Percentiles rank a stretch among this genome's conserved stretches.
phyloP scores from a whole-genome alignment of 1,140 invertebrate species.

The Helicoverpa armigera region DNA sequence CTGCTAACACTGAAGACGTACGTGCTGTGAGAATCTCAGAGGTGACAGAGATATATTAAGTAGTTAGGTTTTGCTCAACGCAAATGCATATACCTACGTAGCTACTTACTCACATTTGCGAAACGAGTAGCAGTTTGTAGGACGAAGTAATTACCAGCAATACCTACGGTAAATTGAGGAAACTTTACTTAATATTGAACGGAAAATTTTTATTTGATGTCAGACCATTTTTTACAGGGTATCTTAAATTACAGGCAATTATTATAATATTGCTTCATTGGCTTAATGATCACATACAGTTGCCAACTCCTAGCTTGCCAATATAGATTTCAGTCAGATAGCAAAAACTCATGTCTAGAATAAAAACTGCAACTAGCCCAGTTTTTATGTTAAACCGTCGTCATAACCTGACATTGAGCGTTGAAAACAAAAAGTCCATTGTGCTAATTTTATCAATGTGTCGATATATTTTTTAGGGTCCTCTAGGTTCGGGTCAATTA shows the following conservation, averaged over 20 bases:
- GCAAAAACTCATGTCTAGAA: not conserved
- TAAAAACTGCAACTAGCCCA: too few relatives aligned
- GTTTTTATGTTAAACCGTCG: too few relatives aligned
- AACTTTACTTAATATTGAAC: conserved; percentile 33
- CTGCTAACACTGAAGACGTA: conserved; percentile 38
- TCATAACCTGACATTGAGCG: too few relatives aligned
- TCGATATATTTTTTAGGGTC: too few relatives aligned
- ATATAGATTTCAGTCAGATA: too few relatives aligned
- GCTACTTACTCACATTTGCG: not conserved
- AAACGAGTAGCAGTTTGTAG: not conserved
- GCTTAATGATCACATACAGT: conserved; percentile 4
- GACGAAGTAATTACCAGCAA: conserved; percentile 30
- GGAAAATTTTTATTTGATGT: conserved; percentile 40
- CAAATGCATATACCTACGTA: not conserved
- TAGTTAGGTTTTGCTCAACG: not conserved
- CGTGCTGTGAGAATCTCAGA: not conserved
- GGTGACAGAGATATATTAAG: too few relatives aligned
- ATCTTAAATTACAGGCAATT: conserved; percentile 34
- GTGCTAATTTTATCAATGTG: too few relatives aligned
- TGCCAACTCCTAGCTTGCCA: not conserved
- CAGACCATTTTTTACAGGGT: conserved; percentile 14
- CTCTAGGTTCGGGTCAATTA: too few relatives aligned
- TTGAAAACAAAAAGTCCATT: too few relatives aligned
- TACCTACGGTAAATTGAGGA: conserved; percentile 11
- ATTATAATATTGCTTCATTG: conserved; percentile 23